Percentiles rank a stretch among this genome's conserved stretches.
These are phyloP conservation scores for Rhynchonycteris naso DNA, from an alignment of 2,797 vertebrate species.

Conservation along the genomic window DNA sequence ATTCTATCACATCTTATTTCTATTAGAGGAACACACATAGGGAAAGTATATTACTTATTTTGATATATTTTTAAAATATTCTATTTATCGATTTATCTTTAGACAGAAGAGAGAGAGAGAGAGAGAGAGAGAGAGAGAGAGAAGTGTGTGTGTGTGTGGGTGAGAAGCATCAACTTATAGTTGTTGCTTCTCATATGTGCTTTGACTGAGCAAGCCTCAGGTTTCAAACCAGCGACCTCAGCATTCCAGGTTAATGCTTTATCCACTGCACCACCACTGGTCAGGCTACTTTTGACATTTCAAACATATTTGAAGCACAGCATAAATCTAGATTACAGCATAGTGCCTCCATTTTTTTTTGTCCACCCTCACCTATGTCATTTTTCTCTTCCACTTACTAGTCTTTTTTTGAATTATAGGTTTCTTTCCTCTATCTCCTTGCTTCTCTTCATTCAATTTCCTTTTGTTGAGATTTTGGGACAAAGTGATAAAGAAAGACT, in stretches of 20 bases:
- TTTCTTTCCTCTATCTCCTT: not conserved
- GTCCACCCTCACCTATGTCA: not conserved
- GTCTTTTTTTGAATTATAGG: not conserved
- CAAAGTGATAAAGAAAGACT: not conserved
- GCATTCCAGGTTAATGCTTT: no score
- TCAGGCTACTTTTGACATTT: not conserved
- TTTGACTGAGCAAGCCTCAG: no score
- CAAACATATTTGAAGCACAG: not conserved
- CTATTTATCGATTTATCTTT: no score
- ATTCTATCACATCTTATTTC: not conserved
- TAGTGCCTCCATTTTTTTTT: not conserved
- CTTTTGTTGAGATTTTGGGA: not conserved
- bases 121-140: no score
- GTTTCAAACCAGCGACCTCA: no score
- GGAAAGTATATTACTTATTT: not conserved
- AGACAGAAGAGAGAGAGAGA: no score
- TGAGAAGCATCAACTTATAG: no score
- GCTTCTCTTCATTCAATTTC: not conserved
- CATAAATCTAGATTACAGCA: not conserved
- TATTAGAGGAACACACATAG: not conserved
- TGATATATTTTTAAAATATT: not conserved
- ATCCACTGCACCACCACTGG: no score
- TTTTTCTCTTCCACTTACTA: not conserved
- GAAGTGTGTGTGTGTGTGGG: no score
- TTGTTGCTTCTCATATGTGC: no score